These are phyloP conservation scores for Salvelinus fontinalis DNA, from an alignment of 2,113 vertebrate species.

Conservation along the genomic window DNA sequence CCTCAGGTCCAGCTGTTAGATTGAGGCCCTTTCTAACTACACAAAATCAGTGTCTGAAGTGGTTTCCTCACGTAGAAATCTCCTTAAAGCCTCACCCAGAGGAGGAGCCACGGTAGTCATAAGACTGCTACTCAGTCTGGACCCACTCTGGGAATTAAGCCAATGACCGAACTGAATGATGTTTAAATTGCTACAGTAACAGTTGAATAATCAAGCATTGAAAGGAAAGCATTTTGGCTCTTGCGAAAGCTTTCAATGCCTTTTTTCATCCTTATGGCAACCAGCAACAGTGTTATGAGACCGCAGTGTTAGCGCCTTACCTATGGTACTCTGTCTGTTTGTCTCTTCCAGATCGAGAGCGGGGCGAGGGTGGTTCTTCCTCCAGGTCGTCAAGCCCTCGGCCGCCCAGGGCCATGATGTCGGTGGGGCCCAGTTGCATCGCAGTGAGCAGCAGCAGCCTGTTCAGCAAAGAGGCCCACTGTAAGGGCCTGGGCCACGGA, in stretches of 20 bases:
- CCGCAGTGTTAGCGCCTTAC: neutral
- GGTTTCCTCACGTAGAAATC: too few species aligned
- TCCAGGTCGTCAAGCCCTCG: slow-evolving; percentile 75
- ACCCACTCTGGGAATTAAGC: neutral
- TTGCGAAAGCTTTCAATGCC: neutral
- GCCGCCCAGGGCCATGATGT: slow-evolving; percentile 75
- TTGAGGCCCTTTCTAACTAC: too few species aligned
- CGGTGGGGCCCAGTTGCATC: slow-evolving; percentile 72
- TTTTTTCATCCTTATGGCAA: neutral
- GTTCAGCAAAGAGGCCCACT: slow-evolving; percentile 27
- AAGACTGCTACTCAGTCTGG: too few species aligned
- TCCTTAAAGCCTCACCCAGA: too few species aligned
- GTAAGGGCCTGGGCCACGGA: slow-evolving; percentile 74
- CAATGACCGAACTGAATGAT: neutral
- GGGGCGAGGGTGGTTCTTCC: slow-evolving; percentile 83
- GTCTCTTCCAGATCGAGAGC: slow-evolving; percentile 82
- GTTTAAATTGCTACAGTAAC: neutral
- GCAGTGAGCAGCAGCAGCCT: slow-evolving; percentile 59
- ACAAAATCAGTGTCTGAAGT: too few species aligned
- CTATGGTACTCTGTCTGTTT: neutral
- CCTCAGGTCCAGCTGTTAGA: too few species aligned
- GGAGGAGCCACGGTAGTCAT: too few species aligned
- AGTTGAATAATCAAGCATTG: neutral
- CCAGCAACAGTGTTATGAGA: neutral
- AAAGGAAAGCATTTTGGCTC: neutral